Base-by-base conservation (phyloP, 2,888 invertebrate species). In the Noctua comes region DNA sequence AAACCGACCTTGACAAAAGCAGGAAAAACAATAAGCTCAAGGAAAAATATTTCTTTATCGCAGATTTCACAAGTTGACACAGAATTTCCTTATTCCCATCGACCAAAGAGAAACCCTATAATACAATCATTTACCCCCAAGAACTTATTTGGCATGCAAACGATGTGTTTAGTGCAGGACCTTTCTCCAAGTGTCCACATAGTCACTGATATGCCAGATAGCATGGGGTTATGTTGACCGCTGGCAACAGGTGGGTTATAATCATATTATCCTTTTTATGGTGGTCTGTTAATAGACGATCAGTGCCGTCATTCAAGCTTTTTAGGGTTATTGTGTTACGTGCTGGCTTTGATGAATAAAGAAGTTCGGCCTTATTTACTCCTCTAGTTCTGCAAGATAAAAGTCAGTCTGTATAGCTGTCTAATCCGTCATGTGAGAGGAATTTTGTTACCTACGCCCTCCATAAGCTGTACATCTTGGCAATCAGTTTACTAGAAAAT, bases 241-340 rank as follows among this genome's bases (percentile, higher is more conserved):
- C n/a, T 27, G 16, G 1, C 83, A 87, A 87, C 88, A 88, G 80
- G 86, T 87, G 82, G 84, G 59, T 64, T 10, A 40, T 81, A 64
- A 66, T 69, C 70, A 73, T 86, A 31, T 31, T 31, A 77, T 40
- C 43, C 43, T 79, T 82, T 79, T 82, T 80, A 78, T 79, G 36
- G n/a, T 66, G 68, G 31, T 71, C 24, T 79, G 27, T 70, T 48
- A 68, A 40, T 27, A 31, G 27, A 46, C 31, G 73, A 48, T 74
- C 73, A 76, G n/a, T 13, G 18, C 7, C 8, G 27, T 51, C 11
- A 65, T 68, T 76, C 40, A 48, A 66, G 65, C 4, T 27, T 68
- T 74, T 62, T 46, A 51, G 24, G 10, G 21, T 40, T 31, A 72
- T 69, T 43, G 21, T 69, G 31, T 40, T 62, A 64, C 48, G 43